Percentiles rank a stretch among this genome's conserved stretches.
Conservation (phyloP, 2,888 invertebrate genomes). For the Camponotus fellah region DNA sequence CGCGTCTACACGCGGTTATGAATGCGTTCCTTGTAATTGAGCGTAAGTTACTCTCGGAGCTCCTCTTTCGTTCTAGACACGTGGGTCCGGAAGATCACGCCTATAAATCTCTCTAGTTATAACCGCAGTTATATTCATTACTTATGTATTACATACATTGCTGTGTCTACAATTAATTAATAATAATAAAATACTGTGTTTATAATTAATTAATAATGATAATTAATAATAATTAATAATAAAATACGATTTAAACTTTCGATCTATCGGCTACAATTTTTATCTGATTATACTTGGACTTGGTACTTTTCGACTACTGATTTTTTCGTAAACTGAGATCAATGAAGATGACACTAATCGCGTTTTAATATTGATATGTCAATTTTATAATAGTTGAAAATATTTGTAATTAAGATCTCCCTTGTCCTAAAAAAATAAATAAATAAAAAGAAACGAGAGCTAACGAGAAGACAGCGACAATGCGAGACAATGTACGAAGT, state of each 20-base stretch:
- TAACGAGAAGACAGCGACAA: conserved; percentile 44
- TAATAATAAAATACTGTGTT: too few species aligned
- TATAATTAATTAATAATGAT: too few species aligned
- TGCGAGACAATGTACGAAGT: conserved; percentile 71
- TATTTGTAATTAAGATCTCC: neutral
- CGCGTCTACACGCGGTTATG: conserved; percentile 75
- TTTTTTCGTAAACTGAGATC: neutral
- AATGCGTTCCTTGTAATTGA: conserved; percentile 78
- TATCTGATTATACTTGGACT: neutral
- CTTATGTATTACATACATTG: neutral
- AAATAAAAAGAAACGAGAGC: neutral
- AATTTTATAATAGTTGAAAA: neutral
- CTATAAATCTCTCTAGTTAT: conserved; percentile 6
- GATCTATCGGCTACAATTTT: neutral
- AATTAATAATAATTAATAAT: neutral
- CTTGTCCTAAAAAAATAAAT: neutral
- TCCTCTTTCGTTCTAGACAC: conserved; percentile 61
- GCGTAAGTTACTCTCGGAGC: conserved; percentile 60
- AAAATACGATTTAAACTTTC: neutral
- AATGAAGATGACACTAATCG: neutral
- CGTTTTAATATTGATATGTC: neutral
- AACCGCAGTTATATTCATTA: neutral
- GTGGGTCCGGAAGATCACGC: conserved; percentile 45
- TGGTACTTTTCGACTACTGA: neutral
- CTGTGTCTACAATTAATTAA: neutral